Percentiles rank a stretch among this genome's conserved stretches.
phyloP scores from a whole-genome alignment of 2,888 invertebrate genomes.

The Agriotes lineatus region DNA sequence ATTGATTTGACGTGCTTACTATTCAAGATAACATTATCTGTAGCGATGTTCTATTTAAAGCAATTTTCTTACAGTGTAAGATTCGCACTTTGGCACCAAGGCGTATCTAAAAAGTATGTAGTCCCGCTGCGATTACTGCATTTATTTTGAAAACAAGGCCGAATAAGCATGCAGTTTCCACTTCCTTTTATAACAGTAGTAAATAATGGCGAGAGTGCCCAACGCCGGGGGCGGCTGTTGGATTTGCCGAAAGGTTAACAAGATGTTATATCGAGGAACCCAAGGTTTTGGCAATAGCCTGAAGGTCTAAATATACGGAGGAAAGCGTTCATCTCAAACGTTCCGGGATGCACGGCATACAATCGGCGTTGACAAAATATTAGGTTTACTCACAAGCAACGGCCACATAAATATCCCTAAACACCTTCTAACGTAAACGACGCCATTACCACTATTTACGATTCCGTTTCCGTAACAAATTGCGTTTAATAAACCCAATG shows the following conservation, averaged over 20 bases:
- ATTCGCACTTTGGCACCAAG: slow-evolving; percentile 3
- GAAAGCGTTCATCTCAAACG: slow-evolving; percentile 4
- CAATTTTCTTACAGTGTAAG: slow-evolving; percentile 1
- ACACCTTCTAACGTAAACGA: background rate
- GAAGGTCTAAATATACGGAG: slow-evolving; percentile 15
- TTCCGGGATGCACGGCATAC: background rate
- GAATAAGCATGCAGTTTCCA: background rate
- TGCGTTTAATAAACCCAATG: slow-evolving; percentile 4
- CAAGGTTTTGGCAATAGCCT: slow-evolving; percentile 25
- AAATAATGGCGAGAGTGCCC: background rate
- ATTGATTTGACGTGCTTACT: slow-evolving; percentile 12
- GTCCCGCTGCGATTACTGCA: background rate
- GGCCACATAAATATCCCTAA: background rate
- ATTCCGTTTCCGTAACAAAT: slow-evolving; percentile 1
- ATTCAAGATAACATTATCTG: slow-evolving; percentile 8
- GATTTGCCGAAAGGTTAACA: slow-evolving; percentile 14
- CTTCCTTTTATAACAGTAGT: slow-evolving; percentile 3
- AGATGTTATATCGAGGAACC: slow-evolving; percentile 6
- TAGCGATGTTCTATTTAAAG: slow-evolving; percentile 16
- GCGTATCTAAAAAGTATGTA: background rate
- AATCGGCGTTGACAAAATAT: background rate
- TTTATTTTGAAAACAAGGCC: slow-evolving; percentile 10
- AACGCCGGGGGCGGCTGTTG: background rate
- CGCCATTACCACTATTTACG: background rate
- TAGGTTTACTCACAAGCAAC: background rate